Conservation (phyloP, 2,888 invertebrate species). For the Spodoptera picta region DNA sequence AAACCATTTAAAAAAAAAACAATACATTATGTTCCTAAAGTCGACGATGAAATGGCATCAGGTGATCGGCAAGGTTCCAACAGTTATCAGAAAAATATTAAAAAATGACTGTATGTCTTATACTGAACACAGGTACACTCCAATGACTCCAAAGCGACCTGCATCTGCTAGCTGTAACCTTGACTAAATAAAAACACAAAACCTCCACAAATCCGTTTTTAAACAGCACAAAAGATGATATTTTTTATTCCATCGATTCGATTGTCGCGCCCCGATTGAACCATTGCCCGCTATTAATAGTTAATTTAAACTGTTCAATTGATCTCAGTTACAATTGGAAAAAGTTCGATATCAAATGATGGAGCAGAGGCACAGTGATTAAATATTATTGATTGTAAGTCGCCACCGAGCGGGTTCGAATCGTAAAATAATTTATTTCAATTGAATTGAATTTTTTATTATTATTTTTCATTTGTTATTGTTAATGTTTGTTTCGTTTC, state of each 20-base stretch:
- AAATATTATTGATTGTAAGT: slow-evolving; percentile 82
- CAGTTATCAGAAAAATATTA: too few relatives aligned
- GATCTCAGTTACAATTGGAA: slow-evolving; percentile 85
- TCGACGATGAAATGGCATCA: too few relatives aligned
- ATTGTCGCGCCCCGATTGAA: slow-evolving; percentile 79
- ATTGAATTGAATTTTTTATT: slow-evolving; percentile 75
- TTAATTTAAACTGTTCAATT: slow-evolving; percentile 86
- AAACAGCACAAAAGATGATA: background rate
- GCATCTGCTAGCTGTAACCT: too few relatives aligned
- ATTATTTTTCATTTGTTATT: slow-evolving; percentile 26
- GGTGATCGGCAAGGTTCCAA: too few relatives aligned
- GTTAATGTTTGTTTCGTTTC: slow-evolving; percentile 1
- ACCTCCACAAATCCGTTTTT: too few relatives aligned
- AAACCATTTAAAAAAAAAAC: too few relatives aligned
- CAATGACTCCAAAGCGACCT: too few relatives aligned
- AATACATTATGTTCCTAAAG: too few relatives aligned
- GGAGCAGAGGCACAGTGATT: slow-evolving; percentile 71
- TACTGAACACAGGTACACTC: too few relatives aligned
- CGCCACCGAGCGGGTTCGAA: slow-evolving; percentile 71
- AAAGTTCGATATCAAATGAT: slow-evolving; percentile 82
- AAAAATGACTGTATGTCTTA: too few relatives aligned
- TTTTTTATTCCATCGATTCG: slow-evolving; percentile 61
- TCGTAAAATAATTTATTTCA: slow-evolving; percentile 84
- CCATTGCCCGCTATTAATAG: slow-evolving; percentile 78
- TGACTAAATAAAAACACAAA: too few relatives aligned